Evolutionary conservation across 2,888 invertebrate species (phyloP).

Genomic region (Notodonta dromedarius): DNA sequence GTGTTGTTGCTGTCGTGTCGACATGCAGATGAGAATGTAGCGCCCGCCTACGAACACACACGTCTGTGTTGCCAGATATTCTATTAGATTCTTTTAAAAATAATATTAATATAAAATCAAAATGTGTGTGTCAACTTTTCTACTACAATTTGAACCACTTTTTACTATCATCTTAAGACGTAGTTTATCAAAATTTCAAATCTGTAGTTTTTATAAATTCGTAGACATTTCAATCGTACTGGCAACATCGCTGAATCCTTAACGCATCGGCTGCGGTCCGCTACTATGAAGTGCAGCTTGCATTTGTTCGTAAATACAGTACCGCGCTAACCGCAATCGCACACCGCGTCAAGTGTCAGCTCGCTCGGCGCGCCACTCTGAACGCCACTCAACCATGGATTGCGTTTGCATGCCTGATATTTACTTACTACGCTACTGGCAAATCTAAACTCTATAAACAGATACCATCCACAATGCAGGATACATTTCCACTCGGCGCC

Average conservation of each 20-base stretch:
- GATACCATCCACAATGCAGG: constrained; percentile 19
- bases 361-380: constrained; percentile 13
- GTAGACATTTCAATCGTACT: neutral
- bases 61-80: constrained; percentile 9
- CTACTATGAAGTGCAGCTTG: constrained; percentile 30
- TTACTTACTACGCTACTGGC: constrained; percentile 18
- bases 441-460: constrained; percentile 33
- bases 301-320: constrained; percentile 29
- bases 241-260: constrained; percentile 10
- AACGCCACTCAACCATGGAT: constrained; percentile 32
- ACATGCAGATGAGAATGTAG: constrained; percentile 35
- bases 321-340: constrained; percentile 13
- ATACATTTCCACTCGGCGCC: constrained; percentile 8
- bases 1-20: constrained; percentile 50
- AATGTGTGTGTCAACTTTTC: neutral
- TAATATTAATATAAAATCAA: neutral
- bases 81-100: neutral
- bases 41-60: constrained; percentile 14
- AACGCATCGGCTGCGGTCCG: constrained; percentile 21
- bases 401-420: constrained; percentile 37
- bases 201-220: neutral
- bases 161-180: neutral
- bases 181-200: neutral
- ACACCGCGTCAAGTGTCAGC: constrained; percentile 5
- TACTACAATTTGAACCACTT: neutral